phyloP scores from a whole-genome alignment of 2,113 vertebrate species.

The Oostethus manadensis region DNA sequence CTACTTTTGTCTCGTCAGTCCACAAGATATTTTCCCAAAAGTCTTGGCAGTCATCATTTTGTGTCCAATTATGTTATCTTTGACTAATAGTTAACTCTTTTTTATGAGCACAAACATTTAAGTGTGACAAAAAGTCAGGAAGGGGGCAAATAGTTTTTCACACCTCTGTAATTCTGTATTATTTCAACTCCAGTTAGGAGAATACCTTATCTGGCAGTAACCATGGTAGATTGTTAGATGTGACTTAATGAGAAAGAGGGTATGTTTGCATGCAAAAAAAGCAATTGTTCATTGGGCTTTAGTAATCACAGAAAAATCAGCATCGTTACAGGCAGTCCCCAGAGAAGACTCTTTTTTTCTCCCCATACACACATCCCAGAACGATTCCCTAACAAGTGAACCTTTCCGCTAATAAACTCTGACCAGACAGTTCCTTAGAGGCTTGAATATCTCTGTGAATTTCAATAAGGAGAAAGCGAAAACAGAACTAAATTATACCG shows the following conservation, averaged over 20 bases:
- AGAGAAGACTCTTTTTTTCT: conserved; percentile 19
- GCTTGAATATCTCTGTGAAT: conserved; percentile 33
- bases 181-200: too few relatives aligned
- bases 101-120: too few relatives aligned
- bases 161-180: too few relatives aligned
- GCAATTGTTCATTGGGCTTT: conserved; percentile 63
- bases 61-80: too few relatives aligned
- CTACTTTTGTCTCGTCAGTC: too few relatives aligned
- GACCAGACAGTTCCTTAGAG: conserved; percentile 47
- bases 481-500: conserved; percentile 5
- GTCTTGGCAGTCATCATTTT: too few relatives aligned
- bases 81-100: too few relatives aligned
- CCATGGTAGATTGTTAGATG: conserved; percentile 62
- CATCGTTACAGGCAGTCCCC: conserved; percentile 43
- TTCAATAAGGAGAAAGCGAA: conserved; percentile 28
- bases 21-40: too few relatives aligned
- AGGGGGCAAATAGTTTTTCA: too few relatives aligned
- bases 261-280: conserved; percentile 60
- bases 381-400: conserved; percentile 29
- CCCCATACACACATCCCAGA: conserved; percentile 23
- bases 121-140: too few relatives aligned
- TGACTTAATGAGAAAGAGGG: conserved; percentile 63
- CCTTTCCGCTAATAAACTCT: conserved; percentile 41
- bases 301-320: conserved; percentile 45
- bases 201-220: conserved; percentile 66